Evolutionary conservation across 2,888 invertebrate species (phyloP), one percentile per base, ranked within the genome.

Genomic region (Campoplex capitator): DNA sequence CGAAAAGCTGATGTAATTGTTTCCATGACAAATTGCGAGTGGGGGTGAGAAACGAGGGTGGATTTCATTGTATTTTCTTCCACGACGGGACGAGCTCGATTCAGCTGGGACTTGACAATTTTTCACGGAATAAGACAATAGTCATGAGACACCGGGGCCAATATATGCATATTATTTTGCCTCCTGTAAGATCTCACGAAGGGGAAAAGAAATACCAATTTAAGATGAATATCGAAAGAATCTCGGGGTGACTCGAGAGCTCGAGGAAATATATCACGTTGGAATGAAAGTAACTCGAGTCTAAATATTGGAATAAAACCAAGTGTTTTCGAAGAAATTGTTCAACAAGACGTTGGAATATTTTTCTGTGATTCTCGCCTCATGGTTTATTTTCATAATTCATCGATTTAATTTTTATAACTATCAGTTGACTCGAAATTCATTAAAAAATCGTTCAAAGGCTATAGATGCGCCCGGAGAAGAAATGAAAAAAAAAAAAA

Each of bases 181-280:
- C 23, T 70, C 0, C 23, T 42, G 23, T 70, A 45, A 45, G 42
- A 45, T 45, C 45, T 28, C 62, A 7, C 35, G 62, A 85, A 54
- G 38, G 74, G 51, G 56, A 16, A 35, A 23, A 28, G 45, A 45
- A 32, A 82, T 80, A 79, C 83, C 86, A 86, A 86, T 86, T 83
- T 78, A 83, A 67, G 79, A 76, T 35, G 70, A 75, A 68, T 80
- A 83, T 76, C 79, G 51, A 62, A 42, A 68, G 48, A 58, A 48
- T 68, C 38, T 74, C 74, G 11, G 38, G 38, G 11, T 7, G 32
- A 62, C 62, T 62, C 32, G 16, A 32, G 32, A 32, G 32, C 32
- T 32, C 16, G 32, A 16, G 62, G 1, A 62, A 62, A 62, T 62
- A 32, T 32, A 62, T 62, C 16, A 16, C 32, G 16, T 32, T 62